Evolutionary conservation across 2,888 invertebrate species (phyloP), one percentile per base, ranked within the genome.

Genomic region (Apamea epomidion): DNA sequence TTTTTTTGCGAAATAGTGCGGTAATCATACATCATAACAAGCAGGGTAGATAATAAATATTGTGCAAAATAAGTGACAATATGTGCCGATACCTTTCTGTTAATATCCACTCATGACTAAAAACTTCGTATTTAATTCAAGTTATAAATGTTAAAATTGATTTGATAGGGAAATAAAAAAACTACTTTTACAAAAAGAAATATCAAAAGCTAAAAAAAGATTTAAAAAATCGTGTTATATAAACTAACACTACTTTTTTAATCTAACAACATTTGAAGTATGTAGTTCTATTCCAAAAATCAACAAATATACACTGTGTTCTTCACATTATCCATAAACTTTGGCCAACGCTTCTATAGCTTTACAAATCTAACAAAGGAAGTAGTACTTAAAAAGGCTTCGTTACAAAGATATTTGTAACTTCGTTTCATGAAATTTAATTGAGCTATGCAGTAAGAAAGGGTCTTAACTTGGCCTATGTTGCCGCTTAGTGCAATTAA

Each of bases 41-140:
- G 51, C 62, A 70, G 16, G 29, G 45, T 77, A 54, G 8, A 42
- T 68, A 37, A 12, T 25, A 14, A 42, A 29, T 29, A 76, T 54
- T 62, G 69, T 76, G 77, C 79, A 76, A 54, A 64, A 69, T 18
- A n/a, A 51, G 42, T 69, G 25, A 18, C 4, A 62, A 32, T 54
- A 62, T 69, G 69, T 32, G 62, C 77, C 77, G 42, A 76, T 79
- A 76, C 37, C 10, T 65, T 37, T 16, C 1, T 32, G 10, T 29
- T n/a, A n/a, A 8, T 16, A 37, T 72, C 18, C 45, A 37, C 25
- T 37, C 0, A 8, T 54, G 32, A 54, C 6, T 54, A 37, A 18
- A 25, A n/a, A 62, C 37, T 37, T 25, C 6, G 37, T 65, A 64
- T 12, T 32, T 21, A 37, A 37, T 65, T 65, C 21, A 32, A 37